A percentile compares a stretch with the other conserved stretches of the same genome.
These are phyloP conservation scores for Epicampocera succincta DNA, from an alignment of 2,888 invertebrate species.

Conservation along the genomic window DNA sequence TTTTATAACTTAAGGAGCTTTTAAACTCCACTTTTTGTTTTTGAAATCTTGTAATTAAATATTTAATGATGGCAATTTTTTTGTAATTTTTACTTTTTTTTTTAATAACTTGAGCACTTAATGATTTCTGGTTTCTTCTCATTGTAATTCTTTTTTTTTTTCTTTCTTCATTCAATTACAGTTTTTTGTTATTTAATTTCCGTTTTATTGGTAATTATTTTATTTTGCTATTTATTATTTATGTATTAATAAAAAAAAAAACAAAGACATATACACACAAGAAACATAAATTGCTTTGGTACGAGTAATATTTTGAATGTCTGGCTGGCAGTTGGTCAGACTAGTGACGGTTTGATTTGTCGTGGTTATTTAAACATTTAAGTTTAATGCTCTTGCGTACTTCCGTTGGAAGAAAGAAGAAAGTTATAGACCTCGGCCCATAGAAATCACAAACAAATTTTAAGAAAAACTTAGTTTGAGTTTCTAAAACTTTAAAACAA, in stretches of 20 bases:
- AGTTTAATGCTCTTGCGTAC: conserved; percentile 6
- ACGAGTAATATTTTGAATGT: neutral
- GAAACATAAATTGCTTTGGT: neutral
- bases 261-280: neutral
- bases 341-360: neutral
- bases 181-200: conserved; percentile 27
- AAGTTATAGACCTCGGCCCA: neutral
- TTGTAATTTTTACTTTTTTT: neutral
- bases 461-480: neutral
- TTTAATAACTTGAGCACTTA: neutral
- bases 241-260: neutral
- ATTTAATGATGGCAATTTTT: neutral
- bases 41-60: neutral
- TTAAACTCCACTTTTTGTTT: neutral
- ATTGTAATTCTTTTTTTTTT: conserved; percentile 9
- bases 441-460: conserved; percentile 2
- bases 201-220: conserved; percentile 40
- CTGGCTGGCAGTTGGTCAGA: neutral
- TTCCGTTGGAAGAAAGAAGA: conserved; percentile 7
- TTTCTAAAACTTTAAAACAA: neutral
- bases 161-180: conserved; percentile 9
- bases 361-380: conserved; percentile 6
- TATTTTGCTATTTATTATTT: conserved; percentile 11
- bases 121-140: conserved; percentile 7
- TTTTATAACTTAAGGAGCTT: too few species aligned